Evolutionary conservation across 2,797 vertebrate genomes (phyloP), one percentile per base, ranked within the genome.

Genomic region (Sardinella longiceps): DNA sequence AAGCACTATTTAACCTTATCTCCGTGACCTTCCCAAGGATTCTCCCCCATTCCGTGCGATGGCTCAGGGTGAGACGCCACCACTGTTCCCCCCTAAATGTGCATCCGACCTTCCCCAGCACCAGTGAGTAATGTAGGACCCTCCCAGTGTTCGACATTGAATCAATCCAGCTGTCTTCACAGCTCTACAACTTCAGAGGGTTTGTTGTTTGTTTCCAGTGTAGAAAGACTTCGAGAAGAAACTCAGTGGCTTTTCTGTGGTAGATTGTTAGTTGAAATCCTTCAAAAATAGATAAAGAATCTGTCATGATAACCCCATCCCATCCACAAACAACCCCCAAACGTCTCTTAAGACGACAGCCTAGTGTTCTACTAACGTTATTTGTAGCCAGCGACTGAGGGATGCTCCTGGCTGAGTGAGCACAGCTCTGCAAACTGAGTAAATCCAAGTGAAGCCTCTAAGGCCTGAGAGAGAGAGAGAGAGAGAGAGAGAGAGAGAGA

Each of bases 1-100:
- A 85, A 92, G 90, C 87, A 90, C 87, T 87, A 87, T 90, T 89
- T 84, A 85, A 85, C 83, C 90, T 93, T 93, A 93, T 93, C 92
- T 90, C 81, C 83, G 85, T 90, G 89, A 94, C 93, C 93, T 94
- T 94, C 92, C 89, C 84, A 25, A 85, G 84, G 33, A 84, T 88
- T 3, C 66, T 74, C 66, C 85, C 85, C 84, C 1, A 2, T 84
- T 84, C 87, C 20, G 25, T 2, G 53, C 46, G 53, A 45, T 20
- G 51, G 83, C 33, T 39, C 28, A 80, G 58, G 45, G 56, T 53
- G 58, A 66, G 48, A 48, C 33, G 51, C 81, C 50, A 84, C 66
- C 77, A 28, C 77, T 23, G 39, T 48, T n/a, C 30, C 60, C 60
- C 74, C 33, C 83, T 83, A 33, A 63, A 56, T 80, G 43, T 14